Percentiles rank a stretch among this genome's conserved stretches.
These are phyloP conservation scores for Galerucella calmariensis DNA, from an alignment of 2,888 invertebrate species.

Conservation along the genomic window DNA sequence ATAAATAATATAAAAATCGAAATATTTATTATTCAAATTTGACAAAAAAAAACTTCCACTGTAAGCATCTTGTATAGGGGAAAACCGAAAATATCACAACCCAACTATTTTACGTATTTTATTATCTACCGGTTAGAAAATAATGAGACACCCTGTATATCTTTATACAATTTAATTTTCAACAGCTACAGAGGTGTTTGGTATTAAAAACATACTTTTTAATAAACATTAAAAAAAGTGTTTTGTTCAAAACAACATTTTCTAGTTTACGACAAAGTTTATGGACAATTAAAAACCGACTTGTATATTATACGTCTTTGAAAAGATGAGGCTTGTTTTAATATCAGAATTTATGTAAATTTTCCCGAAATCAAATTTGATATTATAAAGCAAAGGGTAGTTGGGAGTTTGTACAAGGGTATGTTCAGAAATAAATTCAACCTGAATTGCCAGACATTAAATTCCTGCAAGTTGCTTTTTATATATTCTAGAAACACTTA, in stretches of 20 bases:
- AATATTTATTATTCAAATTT: not conserved
- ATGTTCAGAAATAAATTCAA: conserved; percentile 28
- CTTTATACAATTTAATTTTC: too few relatives aligned
- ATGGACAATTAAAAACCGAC: conserved; percentile 21
- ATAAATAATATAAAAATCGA: not conserved
- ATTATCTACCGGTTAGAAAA: too few relatives aligned
- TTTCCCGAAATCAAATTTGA: conserved; percentile 31
- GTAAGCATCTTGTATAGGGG: too few relatives aligned
- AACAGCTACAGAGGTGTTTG: not conserved
- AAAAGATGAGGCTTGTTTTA: conserved; percentile 29
- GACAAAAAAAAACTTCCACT: not conserved
- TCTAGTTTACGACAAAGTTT: conserved; percentile 16
- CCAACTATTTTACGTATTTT: too few relatives aligned
- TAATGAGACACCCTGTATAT: too few relatives aligned
- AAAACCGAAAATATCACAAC: too few relatives aligned
- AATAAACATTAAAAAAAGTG: not conserved
- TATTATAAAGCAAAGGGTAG: conserved; percentile 33
- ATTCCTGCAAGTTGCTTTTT: conserved; percentile 26
- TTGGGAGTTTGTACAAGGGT: conserved; percentile 25
- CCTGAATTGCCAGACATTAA: conserved; percentile 32
- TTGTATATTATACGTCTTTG: conserved; percentile 14
- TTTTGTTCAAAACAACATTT: conserved; percentile 9
- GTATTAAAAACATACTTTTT: not conserved
- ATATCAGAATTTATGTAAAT: conserved; percentile 31
- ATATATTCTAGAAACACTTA: conserved; percentile 35